phyloP scores from a whole-genome alignment of 1,140 invertebrate species.

The Drosophila lini region DNA sequence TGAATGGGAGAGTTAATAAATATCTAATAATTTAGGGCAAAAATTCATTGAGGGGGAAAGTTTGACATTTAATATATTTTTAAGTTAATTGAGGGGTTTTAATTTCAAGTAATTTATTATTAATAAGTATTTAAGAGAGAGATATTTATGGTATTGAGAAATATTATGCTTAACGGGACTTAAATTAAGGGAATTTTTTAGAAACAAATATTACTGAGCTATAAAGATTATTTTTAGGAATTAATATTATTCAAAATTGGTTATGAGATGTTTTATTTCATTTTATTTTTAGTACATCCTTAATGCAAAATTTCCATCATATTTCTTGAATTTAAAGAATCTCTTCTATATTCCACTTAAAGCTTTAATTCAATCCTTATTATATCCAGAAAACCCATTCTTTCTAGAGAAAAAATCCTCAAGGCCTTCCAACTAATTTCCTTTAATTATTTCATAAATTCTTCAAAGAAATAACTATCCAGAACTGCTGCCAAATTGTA shows the following conservation, averaged over 20 bases:
- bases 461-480: slow-evolving; percentile 13
- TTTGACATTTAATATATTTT: slow-evolving; percentile 1
- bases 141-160: too few relatives aligned
- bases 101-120: not conserved
- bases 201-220: not conserved
- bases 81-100: not conserved
- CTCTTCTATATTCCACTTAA: too few relatives aligned
- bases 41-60: not conserved
- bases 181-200: not conserved
- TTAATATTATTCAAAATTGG: too few relatives aligned
- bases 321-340: not conserved
- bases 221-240: too few relatives aligned
- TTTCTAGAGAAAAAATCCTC: not conserved
- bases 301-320: too few relatives aligned
- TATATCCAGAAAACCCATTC: not conserved
- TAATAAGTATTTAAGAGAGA: not conserved
- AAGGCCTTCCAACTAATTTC: not conserved
- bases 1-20: slow-evolving; percentile 3
- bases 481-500: slow-evolving; percentile 30
- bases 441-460: slow-evolving; percentile 32
- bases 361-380: not conserved
- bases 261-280: too few relatives aligned
- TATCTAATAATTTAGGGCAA: slow-evolving; percentile 9
- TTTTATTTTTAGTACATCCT: too few relatives aligned
- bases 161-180: not conserved